phyloP scores from a whole-genome alignment of 1,140 invertebrate genomes.

The Theocolax elegans region DNA sequence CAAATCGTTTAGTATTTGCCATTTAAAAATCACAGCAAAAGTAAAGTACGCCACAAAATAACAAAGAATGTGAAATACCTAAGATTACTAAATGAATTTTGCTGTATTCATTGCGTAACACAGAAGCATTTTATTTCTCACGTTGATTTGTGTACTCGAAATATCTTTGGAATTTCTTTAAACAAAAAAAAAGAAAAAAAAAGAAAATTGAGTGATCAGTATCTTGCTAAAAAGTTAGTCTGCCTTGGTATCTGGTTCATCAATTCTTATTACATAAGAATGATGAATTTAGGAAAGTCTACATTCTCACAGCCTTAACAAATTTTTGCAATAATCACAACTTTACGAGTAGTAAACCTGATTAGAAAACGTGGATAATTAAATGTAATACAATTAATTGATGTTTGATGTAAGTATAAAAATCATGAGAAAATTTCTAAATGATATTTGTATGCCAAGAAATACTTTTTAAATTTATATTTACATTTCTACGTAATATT shows the following conservation, averaged over 20 bases:
- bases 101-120: conserved; percentile 31
- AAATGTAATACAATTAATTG: too few relatives aligned
- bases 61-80: conserved; percentile 22
- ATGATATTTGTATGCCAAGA: too few relatives aligned
- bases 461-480: neutral
- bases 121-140: conserved; percentile 35
- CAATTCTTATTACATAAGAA: conserved; percentile 23
- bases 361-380: conserved; percentile 19
- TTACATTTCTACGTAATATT: too few relatives aligned
- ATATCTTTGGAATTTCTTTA: conserved; percentile 41
- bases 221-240: conserved; percentile 21
- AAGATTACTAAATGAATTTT: conserved; percentile 35
- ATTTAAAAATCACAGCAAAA: conserved; percentile 37
- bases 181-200: too few relatives aligned
- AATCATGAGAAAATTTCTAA: too few relatives aligned
- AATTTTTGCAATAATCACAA: conserved; percentile 24
- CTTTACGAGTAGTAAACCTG: neutral
- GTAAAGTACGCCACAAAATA: conserved; percentile 3
- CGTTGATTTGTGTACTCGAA: conserved; percentile 16
- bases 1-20: neutral
- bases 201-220: conserved; percentile 33
- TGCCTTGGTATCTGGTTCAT: neutral
- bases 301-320: conserved; percentile 39
- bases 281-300: conserved; percentile 31
- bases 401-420: too few relatives aligned